A percentile compares a stretch with the other conserved stretches of the same genome.
These are phyloP conservation scores for Crotalus tigris DNA, from an alignment of 2,113 vertebrate species.

Conservation along the genomic window DNA sequence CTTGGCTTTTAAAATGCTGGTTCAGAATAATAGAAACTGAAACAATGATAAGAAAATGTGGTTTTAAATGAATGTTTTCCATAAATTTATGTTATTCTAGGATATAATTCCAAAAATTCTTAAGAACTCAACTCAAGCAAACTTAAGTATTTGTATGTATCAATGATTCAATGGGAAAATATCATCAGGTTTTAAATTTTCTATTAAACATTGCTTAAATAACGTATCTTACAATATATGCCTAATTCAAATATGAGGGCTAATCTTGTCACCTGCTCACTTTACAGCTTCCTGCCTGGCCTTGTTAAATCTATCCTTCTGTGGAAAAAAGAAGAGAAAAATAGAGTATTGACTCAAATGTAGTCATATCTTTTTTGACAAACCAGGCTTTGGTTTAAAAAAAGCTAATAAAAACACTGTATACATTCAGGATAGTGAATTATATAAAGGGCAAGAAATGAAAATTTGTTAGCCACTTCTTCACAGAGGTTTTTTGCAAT, in stretches of 20 bases:
- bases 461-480: background rate
- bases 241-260: background rate
- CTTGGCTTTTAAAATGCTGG: slow-evolving; percentile 45
- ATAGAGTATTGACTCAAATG: background rate
- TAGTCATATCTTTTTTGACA: background rate
- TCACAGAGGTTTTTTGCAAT: background rate
- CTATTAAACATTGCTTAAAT: background rate
- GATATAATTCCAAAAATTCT: background rate
- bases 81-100: background rate
- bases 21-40: slow-evolving; percentile 44
- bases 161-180: background rate
- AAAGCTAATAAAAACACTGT: background rate
- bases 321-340: background rate
- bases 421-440: background rate
- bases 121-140: background rate
- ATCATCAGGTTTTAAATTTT: background rate
- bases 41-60: background rate
- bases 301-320: background rate
- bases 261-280: background rate
- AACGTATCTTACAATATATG: background rate
- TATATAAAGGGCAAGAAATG: background rate
- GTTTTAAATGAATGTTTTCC: background rate
- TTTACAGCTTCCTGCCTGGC: background rate
- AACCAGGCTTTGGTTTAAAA: background rate
- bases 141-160: background rate